Base-by-base conservation (phyloP, 2,888 invertebrate species). In the Heliconius hortense region DNA sequence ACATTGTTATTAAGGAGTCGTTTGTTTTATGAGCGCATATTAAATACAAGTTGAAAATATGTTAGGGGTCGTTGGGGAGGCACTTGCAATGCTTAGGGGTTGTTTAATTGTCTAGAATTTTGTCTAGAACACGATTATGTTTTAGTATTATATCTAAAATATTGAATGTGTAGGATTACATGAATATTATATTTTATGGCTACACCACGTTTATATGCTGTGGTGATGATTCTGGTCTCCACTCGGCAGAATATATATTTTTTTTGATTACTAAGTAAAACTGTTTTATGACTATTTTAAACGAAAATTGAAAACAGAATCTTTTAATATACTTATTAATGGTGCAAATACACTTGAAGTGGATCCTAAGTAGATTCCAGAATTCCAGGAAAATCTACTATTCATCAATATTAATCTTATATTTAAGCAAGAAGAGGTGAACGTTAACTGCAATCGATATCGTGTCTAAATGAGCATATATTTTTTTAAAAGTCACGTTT, bases 11-110 rank as follows among this genome's bases (percentile, higher is more conserved):
- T 86, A 85, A 77, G 75, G 70, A 76, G 64, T 83, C 86, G 84
- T 84, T 83, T 82, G 83, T 84, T 89, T 89, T 89, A 89, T 80
- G 86, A 84, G 81, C 81, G 84, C 82, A 83, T 87, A 85, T 86
- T 88, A 87, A 88, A 88, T 76, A 77, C 71, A 64, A 67, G 64
- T 75, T 70, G 64, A 39, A 76, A 78, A 74, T 79, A 67, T 78
- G 72, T 39, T 71, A 63, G 74, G 70, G 76, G 63, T 31, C 59
- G 62, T 35, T 26, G 66, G 60, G 60, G 39, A 39, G 15, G 15
- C 24, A 24, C 70, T 69, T 56, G 18, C n/a, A 15, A 69, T 28
- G 53, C 31, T 56, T 35, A 56, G 69, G 48, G 69, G 69, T n/a
- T 53, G 69, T 31, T 69, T 62, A 21, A 62, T n/a, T n/a, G n/a